Conservation (phyloP, 2,113 vertebrate genomes). For the Indicator indicator region DNA sequence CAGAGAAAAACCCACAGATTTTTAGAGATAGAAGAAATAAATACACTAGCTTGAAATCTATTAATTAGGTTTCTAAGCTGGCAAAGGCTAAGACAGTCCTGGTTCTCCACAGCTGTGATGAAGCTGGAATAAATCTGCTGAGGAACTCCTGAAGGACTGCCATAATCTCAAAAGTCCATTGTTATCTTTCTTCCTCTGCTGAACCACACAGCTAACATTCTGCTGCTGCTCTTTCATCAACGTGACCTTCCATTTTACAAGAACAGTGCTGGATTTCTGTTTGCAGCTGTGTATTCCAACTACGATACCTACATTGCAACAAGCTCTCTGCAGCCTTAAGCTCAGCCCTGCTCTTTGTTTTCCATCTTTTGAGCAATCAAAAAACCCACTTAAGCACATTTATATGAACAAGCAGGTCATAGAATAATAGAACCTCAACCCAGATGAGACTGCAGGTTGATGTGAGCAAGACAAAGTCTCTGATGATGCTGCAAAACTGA, state of each 20-base stretch:
- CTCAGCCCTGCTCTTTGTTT: not conserved
- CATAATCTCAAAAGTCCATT: conserved; percentile 80
- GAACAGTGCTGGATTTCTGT: not conserved
- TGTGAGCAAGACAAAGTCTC: not conserved
- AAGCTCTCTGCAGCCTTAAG: not conserved
- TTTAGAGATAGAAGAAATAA: not conserved
- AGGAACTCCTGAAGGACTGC: conserved; percentile 82
- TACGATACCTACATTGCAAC: not conserved
- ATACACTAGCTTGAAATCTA: conserved; percentile 82
- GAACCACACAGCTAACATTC: conserved; percentile 72
- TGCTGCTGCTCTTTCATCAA: conserved; percentile 87
- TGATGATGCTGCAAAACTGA: not conserved
- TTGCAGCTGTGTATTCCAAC: not conserved
- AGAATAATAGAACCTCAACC: too few relatives aligned
- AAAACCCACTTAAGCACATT: not conserved
- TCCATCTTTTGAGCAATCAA: not conserved
- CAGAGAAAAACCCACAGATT: not conserved
- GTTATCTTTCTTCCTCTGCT: conserved; percentile 80
- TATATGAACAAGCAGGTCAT: too few relatives aligned
- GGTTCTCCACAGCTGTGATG: conserved; percentile 73
- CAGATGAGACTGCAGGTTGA: not conserved
- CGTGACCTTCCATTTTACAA: conserved; percentile 72
- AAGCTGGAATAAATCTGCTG: conserved; percentile 79
- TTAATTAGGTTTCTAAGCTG: conserved; percentile 76
- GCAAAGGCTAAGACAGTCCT: conserved; percentile 73